Evolutionary conservation across 2,113 vertebrate genomes (phyloP), one percentile per base, ranked within the genome.

Genomic region (Poeciliopsis prolifica): DNA sequence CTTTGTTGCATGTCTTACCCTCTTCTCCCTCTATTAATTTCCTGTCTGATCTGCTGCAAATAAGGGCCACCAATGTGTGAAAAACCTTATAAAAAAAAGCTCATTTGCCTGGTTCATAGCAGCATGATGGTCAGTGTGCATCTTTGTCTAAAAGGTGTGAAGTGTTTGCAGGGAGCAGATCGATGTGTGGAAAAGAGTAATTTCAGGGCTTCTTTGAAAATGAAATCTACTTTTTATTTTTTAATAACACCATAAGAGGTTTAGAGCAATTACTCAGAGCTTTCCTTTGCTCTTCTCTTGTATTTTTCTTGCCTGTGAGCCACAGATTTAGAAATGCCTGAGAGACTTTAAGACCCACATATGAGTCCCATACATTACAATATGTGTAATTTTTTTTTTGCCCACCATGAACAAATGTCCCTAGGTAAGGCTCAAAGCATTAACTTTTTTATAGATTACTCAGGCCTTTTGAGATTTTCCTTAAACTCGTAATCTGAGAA

Each of bases 331-430:
- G 58, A 78, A 67, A 65, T 66, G 60, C 76, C 67, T 66, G 51
- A 75, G 40, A 82, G 68, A 69, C 48, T 69, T 15, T 62, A 42
- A 79, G 65, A 70, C 51, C 63, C 69, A 77, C 30, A 60, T 79
- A 54, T 74, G 80, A 78, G 71, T 66, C 35, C 33, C 37, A 81
- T 74, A 29, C 33, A 83, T 75, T 84, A 64, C 68, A 68, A 72
- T 79, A 81, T 54, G 61, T 61, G 61, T 75, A 62, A 77, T 83
- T 58, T 70, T 58, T 70, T 60, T 79, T 85, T 78, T 70, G 70
- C 48, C 76, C 68, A 61, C 42, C 40, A 65, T 72, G 72, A 68
- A 74, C 67, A 86, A 65, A 73, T 75, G 83, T 51, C 72, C 42
- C n/a, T 5, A 28, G 35, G 65, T 63, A 77, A 78, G 51, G 63